These are phyloP conservation scores for Patagioenas fasciata DNA, from an alignment of 2,113 vertebrate genomes.

Conservation along the genomic window DNA sequence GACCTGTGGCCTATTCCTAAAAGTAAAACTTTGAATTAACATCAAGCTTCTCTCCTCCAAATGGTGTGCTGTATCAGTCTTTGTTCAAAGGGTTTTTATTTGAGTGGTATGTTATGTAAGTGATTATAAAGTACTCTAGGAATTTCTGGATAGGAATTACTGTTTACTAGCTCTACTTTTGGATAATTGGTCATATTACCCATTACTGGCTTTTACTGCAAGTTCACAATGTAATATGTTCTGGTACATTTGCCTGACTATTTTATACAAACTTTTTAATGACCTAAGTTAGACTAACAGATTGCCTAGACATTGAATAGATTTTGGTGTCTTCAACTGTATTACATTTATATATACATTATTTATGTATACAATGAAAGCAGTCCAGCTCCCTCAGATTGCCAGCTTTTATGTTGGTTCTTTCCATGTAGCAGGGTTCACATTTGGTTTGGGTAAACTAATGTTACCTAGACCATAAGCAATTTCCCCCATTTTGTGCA, in stretches of 20 bases:
- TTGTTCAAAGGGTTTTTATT: not conserved
- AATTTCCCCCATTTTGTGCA: not conserved
- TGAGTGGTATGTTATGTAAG: not conserved
- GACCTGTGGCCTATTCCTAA: not conserved
- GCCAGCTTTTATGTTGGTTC: not conserved
- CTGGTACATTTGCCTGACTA: not conserved
- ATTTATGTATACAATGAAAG: not conserved
- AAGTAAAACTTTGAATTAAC: not conserved
- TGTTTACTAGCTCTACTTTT: not conserved
- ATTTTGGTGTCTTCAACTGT: not conserved
- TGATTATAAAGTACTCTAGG: not conserved
- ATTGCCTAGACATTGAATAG: not conserved
- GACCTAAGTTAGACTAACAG: not conserved
- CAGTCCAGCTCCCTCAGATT: not conserved
- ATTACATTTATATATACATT: not conserved
- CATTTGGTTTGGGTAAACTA: not conserved
- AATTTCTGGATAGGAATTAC: not conserved
- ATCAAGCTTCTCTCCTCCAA: not conserved
- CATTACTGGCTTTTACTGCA: not conserved
- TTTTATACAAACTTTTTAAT: not conserved
- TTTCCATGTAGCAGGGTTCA: not conserved
- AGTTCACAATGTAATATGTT: not conserved
- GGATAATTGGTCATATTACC: not conserved
- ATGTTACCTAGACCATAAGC: not conserved
- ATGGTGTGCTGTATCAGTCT: not conserved